Base-by-base conservation (phyloP, 2,797 vertebrate species). In the Platyrinchus mystaceus region DNA sequence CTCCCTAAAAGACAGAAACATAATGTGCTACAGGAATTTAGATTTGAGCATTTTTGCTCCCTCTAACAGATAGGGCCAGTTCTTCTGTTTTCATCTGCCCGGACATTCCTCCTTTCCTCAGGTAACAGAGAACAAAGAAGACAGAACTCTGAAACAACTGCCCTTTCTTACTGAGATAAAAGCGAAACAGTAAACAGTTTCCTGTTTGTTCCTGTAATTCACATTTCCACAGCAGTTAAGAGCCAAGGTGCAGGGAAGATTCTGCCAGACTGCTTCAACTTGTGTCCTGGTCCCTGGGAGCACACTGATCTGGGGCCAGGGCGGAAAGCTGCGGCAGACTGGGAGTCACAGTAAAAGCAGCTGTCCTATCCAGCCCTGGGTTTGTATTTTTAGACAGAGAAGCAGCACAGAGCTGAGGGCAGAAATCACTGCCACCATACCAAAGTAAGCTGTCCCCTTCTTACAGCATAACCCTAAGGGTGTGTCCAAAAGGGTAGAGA, bases 221-320 rank as follows among this genome's bases (percentile, higher is more conserved):
- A 1, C 14, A 66, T 15, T 79, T 88, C 50, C 41, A 36, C 19
- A 77, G n/a, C 43, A 80, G 12, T 71, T 37, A 46, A 46, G 21
- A n/a, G 12, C 22, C 46, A 74, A 87, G 32, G 36, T 44, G 27
- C 32, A 50, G 36, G 6, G 12, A 87, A 73, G 47, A 90, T 39
- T 90, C 55, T 55, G 60, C 12, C 4, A 2, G 80, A 73, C 12
- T 43, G 39, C 23, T 77, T 58, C 50, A 62, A 9, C 8, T 63
- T 55, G 9, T 39, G 14, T 4, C n/a, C 10, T 0, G 6, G 34
- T 22, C 30, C 20, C 17, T 27, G 2, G 1, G 64, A 81, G 43
- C 66, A 41, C 81, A 30, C 5, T 19, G 19, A 52, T 14, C 10
- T 6, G 15, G 28, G 36, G 14, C 56, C 20, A 19, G 47, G 41